These are phyloP conservation scores for Leguminivora glycinivorella DNA, from an alignment of 1,140 invertebrate species.

Conservation along the genomic window DNA sequence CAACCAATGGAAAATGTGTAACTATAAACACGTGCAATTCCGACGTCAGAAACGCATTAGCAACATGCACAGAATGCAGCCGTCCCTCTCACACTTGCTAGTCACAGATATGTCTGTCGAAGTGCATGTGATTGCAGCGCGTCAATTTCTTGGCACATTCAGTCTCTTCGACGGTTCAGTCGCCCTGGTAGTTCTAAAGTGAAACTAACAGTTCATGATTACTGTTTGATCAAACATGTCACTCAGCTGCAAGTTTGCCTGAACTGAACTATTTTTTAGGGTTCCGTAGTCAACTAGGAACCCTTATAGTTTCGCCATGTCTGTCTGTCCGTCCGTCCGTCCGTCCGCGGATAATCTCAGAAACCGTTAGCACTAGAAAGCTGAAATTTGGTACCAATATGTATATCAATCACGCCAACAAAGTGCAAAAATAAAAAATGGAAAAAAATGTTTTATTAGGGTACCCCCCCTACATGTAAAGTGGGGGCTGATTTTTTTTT, in stretches of 20 bases:
- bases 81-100: slow-evolving; percentile 53
- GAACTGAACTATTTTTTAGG: not conserved
- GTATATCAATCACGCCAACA: no score
- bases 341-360: no score
- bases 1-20: slow-evolving; percentile 48
- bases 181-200: slow-evolving; percentile 58
- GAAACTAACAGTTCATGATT: slow-evolving; percentile 52
- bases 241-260: not conserved
- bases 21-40: slow-evolving; percentile 43
- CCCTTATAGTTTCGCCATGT: no score
- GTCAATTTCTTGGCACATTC: slow-evolving; percentile 53
- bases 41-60: slow-evolving; percentile 41
- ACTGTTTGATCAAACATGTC: slow-evolving; percentile 26
- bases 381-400: no score
- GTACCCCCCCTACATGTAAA: no score
- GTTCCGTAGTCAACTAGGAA: no score
- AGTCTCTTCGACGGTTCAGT: slow-evolving; percentile 51
- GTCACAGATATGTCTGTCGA: slow-evolving; percentile 42
- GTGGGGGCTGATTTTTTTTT: no score
- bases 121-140: slow-evolving; percentile 60
- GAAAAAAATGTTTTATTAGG: no score
- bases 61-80: slow-evolving; percentile 42
- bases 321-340: no score
- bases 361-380: no score
- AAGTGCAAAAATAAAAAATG: no score